Base-by-base conservation (phyloP, 2,888 invertebrate genomes). In the Acronicta aceris region DNA sequence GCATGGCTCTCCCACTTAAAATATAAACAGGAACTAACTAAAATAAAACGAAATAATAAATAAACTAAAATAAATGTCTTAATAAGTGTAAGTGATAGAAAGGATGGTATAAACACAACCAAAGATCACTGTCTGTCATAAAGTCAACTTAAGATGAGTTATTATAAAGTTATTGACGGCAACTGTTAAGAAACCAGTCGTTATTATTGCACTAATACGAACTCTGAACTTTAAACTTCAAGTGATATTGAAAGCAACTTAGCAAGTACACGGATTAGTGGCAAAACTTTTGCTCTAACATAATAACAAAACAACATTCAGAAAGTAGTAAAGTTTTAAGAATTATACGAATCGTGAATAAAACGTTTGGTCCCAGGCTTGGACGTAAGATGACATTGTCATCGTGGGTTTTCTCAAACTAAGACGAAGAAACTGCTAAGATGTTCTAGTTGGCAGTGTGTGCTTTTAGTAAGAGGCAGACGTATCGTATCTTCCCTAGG, bases 121-220 rank as follows among this genome's bases (percentile, higher is more conserved):
- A 33, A 15, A 12, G 48, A 48, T 57, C 4, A 54, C 43, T n/a
- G 40, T 6, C 5, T 38, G 15, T 40, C 33, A 51, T 15, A 46
- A 49, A 48, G 41, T 49, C 40, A 43, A 40, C 21, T 33, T 5
- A 48, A 43, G 58, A 47, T 36, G 13, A 25, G 25, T 38, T 43
- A 60, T 51, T 52, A 47, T 16, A 51, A 36, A 59, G 51, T 47
- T 36, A 57, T 67, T 45, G 47, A 64, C 58, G 57, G 41, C 51
- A 33, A 43, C 49, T 38, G 48, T 64, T 59, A 61, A 52, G 57
- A 57, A 67, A 71, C 56, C 49, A 59, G 60, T 71, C 59, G 67
- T 59, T 61, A 57, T 72, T 42, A 62, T 48, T 50, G 43, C 56
- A 63, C 13, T 42, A 15, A 38, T n/a, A 38, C 62, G 62, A 61